Evolutionary conservation across 2,888 invertebrate genomes (phyloP), one percentile per base, ranked within the genome.

Genomic region (Agrotis puta): DNA sequence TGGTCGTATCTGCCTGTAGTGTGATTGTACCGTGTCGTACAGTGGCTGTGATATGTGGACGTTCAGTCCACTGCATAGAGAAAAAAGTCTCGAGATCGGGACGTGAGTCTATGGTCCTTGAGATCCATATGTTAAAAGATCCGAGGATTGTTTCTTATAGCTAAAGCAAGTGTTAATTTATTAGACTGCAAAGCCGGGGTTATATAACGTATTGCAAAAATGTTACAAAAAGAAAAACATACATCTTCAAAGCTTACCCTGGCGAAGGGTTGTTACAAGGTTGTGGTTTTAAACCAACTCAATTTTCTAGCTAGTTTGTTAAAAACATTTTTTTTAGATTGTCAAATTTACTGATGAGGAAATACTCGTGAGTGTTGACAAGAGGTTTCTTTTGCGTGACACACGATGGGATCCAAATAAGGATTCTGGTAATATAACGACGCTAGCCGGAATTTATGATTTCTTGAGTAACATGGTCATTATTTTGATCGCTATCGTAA

Each of bases 41-140:
- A 92, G 90, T 91, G 94, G 93, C 94, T 94, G 94, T 94, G 95
- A 94, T 93, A 92, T 74, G 75, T 88, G 86, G 82, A 82, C 70
- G 27, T 65, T 39, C 64, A 76, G 68, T 83, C 82, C 79, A 85
- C 80, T 84, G 81, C 69, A 70, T 70, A 68, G 74, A 75, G 77
- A 75, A 81, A 77, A 70, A 70, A 73, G 80, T 87, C 84, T 87
- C 82, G 73, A 85, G 77, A 69, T 39, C 48, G 81, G 76, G 84
- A 84, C 73, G 27, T 74, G 70, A 78, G 68, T 64, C 57, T 33
- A 64, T 59, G 77, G 85, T 87, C 87, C 86, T 87, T 83, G 81
- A 70, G 90, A 90, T 90, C 85, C 91, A 93, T 92, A 92, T 92
- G 92, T 92, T 93, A 91, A 91, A 93, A 90, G 88, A 88, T 91